phyloP scores from a whole-genome alignment of 2,888 invertebrate species.

The Julus scandinavius region DNA sequence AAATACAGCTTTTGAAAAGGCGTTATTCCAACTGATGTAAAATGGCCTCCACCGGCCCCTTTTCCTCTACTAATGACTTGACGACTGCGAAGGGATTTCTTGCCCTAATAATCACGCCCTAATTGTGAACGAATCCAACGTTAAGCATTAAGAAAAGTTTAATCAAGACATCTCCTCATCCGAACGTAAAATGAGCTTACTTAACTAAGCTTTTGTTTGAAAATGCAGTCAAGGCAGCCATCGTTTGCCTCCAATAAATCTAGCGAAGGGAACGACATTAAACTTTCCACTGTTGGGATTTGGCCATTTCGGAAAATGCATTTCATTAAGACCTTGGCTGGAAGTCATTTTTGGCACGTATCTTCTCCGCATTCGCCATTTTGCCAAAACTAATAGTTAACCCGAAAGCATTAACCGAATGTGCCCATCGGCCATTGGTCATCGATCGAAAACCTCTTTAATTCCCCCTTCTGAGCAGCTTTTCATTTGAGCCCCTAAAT shows the following conservation, averaged over 20 bases:
- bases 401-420: not conserved
- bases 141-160: slow-evolving; percentile 9
- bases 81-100: not conserved
- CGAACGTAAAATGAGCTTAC: slow-evolving; percentile 23
- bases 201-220: not conserved
- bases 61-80: not conserved
- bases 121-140: not conserved
- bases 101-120: slow-evolving; percentile 8
- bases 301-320: slow-evolving; percentile 16
- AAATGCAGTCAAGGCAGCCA: not conserved
- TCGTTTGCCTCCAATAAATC: not conserved
- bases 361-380: not conserved
- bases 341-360: not conserved
- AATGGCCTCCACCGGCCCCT: not conserved
- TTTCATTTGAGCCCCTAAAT: not conserved
- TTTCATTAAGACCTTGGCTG: not conserved
- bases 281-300: not conserved
- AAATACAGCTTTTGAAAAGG: not conserved
- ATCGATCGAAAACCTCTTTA: not conserved
- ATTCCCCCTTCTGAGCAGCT: not conserved
- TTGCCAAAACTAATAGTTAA: not conserved
- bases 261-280: slow-evolving; percentile 1
- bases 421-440: not conserved
- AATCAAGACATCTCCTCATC: slow-evolving; percentile 15
- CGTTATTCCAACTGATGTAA: not conserved